phyloP scores from a whole-genome alignment of 2,113 vertebrate species.

The Eolophus roseicapilla region DNA sequence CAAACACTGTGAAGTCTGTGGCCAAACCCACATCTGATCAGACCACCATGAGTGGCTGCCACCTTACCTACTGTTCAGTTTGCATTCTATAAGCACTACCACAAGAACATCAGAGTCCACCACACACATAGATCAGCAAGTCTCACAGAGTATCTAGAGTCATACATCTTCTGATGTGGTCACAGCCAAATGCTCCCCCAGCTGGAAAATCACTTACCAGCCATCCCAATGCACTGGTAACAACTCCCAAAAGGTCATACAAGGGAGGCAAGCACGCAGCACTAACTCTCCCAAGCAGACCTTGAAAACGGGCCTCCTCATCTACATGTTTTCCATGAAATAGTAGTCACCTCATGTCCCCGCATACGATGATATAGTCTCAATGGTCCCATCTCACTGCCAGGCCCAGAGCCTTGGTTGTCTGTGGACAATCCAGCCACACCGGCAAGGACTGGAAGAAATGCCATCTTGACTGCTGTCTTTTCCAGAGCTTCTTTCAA shows the following conservation, averaged over 20 bases:
- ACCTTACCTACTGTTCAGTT: not conserved
- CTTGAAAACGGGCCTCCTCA: not conserved
- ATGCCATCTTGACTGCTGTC: not conserved
- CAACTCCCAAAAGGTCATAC: not conserved
- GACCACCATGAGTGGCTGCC: rapidly evolving
- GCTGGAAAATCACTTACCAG: not conserved
- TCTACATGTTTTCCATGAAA: not conserved
- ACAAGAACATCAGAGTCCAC: rapidly evolving
- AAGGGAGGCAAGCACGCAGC: not conserved
- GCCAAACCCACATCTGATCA: not conserved
- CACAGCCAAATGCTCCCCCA: not conserved
- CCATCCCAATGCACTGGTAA: not conserved
- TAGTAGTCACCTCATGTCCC: not conserved
- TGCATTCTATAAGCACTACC: not conserved
- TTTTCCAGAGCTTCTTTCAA: not conserved
- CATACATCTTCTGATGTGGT: not conserved
- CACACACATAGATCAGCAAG: not conserved
- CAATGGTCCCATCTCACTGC: not conserved
- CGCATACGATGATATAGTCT: not conserved
- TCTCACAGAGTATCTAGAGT: not conserved
- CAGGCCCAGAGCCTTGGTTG: not conserved
- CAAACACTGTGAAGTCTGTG: not conserved
- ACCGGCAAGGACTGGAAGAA: not conserved
- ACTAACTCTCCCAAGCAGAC: not conserved
- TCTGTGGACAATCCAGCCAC: not conserved